A percentile compares a stretch with the other conserved stretches of the same genome.
These are phyloP conservation scores for Anastrepha obliqua DNA, from an alignment of 1,140 invertebrate genomes.

Conservation along the genomic window DNA sequence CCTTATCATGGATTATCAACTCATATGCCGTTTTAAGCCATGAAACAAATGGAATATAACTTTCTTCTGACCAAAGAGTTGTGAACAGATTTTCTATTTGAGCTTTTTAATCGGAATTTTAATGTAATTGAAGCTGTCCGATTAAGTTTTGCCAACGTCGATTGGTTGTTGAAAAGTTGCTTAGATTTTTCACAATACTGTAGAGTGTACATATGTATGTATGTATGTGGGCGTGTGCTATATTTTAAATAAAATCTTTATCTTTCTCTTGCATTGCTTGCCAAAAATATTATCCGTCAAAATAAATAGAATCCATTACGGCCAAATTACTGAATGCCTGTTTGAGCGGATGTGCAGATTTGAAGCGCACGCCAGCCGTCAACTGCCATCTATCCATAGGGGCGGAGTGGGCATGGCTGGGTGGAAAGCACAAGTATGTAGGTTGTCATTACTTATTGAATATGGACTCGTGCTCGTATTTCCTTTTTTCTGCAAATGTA, in stretches of 20 bases:
- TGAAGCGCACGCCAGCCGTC: slow-evolving; percentile 10
- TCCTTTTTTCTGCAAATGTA: not conserved
- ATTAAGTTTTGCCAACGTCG: too few relatives aligned
- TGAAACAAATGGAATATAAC: too few relatives aligned
- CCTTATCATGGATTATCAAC: too few relatives aligned
- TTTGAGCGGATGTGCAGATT: not conserved
- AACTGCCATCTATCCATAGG: not conserved
- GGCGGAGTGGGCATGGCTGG: not conserved
- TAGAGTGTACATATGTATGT: too few relatives aligned
- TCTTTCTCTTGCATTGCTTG: not conserved
- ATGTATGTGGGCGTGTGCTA: too few relatives aligned
- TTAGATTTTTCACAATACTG: too few relatives aligned
- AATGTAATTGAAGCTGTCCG: too few relatives aligned
- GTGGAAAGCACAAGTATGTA: not conserved
- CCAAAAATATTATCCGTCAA: slow-evolving; percentile 26
- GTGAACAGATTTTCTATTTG: too few relatives aligned
- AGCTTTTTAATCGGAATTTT: too few relatives aligned
- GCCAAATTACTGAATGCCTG: not conserved
- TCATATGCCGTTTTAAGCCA: too few relatives aligned
- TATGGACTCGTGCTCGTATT: not conserved
- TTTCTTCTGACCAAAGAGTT: too few relatives aligned
- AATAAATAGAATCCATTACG: not conserved
- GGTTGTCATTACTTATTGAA: not conserved
- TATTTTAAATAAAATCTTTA: slow-evolving; percentile 36
- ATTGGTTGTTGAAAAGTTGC: too few relatives aligned